Evolutionary conservation across 2,113 vertebrate species (phyloP).

Genomic region (Microtus pennsylvanicus): DNA sequence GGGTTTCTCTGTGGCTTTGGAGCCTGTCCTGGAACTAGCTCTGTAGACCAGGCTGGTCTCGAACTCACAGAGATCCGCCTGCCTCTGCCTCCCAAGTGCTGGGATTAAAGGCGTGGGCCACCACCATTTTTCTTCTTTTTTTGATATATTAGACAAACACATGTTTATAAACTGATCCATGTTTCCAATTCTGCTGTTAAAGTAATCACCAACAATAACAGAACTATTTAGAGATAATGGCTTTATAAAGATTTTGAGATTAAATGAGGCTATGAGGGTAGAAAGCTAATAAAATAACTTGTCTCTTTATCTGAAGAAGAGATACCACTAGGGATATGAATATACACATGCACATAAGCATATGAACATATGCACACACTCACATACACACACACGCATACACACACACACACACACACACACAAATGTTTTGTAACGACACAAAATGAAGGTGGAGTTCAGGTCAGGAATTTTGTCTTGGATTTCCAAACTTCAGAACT

Average conservation of each 20-base stretch:
- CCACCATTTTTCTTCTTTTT: neutral
- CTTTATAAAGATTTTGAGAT: neutral
- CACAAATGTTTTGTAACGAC: neutral
- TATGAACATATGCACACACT: too few relatives aligned
- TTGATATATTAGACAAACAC: neutral
- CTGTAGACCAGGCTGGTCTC: too few relatives aligned
- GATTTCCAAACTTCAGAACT: too few relatives aligned
- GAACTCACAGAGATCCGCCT: too few relatives aligned
- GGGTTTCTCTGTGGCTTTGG: too few relatives aligned
- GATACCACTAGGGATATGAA: neutral
- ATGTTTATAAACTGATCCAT: neutral
- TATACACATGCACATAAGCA: neutral
- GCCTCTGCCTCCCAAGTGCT: too few relatives aligned
- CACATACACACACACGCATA: neutral
- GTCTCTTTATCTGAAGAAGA: neutral
- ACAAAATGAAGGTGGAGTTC: neutral
- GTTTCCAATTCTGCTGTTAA: neutral
- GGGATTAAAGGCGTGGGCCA: too few relatives aligned
- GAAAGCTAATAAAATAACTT: neutral
- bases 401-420: neutral
- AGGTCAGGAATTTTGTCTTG: neutral
- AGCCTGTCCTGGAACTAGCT: too few relatives aligned
- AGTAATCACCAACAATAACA: neutral
- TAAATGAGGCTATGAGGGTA: neutral
- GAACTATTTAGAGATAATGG: neutral